Evolutionary conservation across 2,797 vertebrate genomes (phyloP), one percentile per base, ranked within the genome.

Genomic region (Aldrovandia affinis): DNA sequence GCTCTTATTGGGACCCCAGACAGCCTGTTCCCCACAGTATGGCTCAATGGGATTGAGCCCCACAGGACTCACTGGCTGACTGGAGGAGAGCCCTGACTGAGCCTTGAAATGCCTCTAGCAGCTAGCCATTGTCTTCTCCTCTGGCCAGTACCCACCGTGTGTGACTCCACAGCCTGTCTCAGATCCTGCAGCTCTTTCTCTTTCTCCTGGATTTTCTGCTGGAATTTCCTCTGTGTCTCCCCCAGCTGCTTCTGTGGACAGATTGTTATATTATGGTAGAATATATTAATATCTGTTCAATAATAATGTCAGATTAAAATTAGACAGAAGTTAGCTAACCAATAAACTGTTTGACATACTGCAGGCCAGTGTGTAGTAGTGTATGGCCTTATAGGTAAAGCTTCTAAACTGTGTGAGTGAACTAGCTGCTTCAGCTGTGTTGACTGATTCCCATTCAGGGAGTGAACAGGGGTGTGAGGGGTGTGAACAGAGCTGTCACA

Each of bases 121-220:
- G 30, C 42, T 28, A 47, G 20, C 61, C 10, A 22, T 63, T 44
- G n/a, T 50, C 50, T 77, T 68, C 68, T 7, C 59, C 7, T 75
- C 6, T 65, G 47, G 18, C 42, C 52, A 70, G 65, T 52, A 77
- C 80, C 85, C 73, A 89, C 89, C 80, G 59, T 86, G 47, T 86
- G 81, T 33, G 83, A 88, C 1, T 83, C 65, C 57, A 85, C 22
- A 36, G 85, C 78, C 2, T 83, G 18, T 44, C 39, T 83, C 57
- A 86, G 28, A 30, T 86, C 83, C n/a, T 78, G 57, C 22, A 78
- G 22, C 30, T 87, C 61, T 0, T 8, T 70, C 68, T 86, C 83
- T 6, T 73, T 85, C 78, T 83, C 30, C 84, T 83, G 81, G 54
- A 85, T 87, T 55, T 83, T 82, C 80, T 86, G 83, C 42, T 85